These are phyloP conservation scores for Macrocentrus cingulum DNA, from an alignment of 1,140 invertebrate genomes.

Conservation along the genomic window DNA sequence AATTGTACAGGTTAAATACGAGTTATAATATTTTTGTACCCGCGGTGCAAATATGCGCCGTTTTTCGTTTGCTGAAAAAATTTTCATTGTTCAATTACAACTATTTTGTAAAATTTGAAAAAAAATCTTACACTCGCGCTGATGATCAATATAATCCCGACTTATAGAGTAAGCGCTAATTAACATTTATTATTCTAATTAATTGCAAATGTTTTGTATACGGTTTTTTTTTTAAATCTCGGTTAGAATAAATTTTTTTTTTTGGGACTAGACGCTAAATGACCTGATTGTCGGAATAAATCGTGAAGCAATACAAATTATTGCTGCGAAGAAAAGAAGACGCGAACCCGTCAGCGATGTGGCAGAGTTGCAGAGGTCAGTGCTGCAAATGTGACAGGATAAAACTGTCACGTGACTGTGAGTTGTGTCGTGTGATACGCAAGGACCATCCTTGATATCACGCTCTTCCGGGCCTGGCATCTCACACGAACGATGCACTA, in stretches of 20 bases:
- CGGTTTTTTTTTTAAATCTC: background rate
- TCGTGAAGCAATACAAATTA: slow-evolving; percentile 27
- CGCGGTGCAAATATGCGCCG: slow-evolving; percentile 23
- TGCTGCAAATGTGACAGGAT: slow-evolving; percentile 60
- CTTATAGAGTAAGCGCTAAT: too few relatives aligned
- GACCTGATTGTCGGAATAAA: slow-evolving; percentile 14
- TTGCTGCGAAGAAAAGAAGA: slow-evolving; percentile 26
- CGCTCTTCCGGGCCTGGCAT: slow-evolving; percentile 58
- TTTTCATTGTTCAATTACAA: too few relatives aligned
- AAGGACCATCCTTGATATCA: slow-evolving; percentile 58
- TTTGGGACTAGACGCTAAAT: slow-evolving; percentile 13
- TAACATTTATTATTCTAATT: too few relatives aligned
- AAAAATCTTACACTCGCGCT: too few relatives aligned
- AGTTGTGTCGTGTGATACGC: slow-evolving; percentile 52
- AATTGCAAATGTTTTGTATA: too few relatives aligned
- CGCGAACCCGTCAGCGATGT: slow-evolving; percentile 43
- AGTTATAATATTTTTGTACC: slow-evolving; percentile 20
- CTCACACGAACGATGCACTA: slow-evolving; percentile 61
- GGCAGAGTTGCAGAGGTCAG: slow-evolving; percentile 62
- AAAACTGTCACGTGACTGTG: slow-evolving; percentile 58
- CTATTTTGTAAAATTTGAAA: too few relatives aligned
- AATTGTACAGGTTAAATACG: slow-evolving; percentile 5
- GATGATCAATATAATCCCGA: too few relatives aligned
- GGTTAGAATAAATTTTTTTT: background rate
- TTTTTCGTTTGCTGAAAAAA: background rate